Percentiles rank a stretch among this genome's conserved stretches.
Conservation (phyloP, 2,797 vertebrate species). For the Xenentodon cancila region DNA sequence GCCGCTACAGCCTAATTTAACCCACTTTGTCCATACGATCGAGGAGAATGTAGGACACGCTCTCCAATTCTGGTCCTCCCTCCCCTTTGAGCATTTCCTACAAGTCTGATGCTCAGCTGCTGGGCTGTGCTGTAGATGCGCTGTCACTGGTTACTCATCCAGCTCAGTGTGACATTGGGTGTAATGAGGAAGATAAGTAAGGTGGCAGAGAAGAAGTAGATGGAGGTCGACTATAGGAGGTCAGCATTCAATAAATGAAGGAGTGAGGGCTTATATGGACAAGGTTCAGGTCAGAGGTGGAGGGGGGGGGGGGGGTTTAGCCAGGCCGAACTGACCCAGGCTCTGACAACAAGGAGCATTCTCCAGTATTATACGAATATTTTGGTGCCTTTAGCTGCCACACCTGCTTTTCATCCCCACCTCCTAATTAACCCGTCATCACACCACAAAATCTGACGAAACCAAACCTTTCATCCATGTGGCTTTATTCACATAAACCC, state of each 20-base stretch:
- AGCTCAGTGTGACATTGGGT: slow-evolving; percentile 49
- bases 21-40: slow-evolving; percentile 76
- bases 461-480: slow-evolving; percentile 41
- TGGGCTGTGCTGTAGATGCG: slow-evolving; percentile 49
- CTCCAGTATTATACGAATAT: slow-evolving; percentile 71
- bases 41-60: slow-evolving; percentile 77
- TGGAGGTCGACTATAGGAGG: slow-evolving; percentile 27
- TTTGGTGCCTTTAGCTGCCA: slow-evolving; percentile 50
- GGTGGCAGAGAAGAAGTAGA: slow-evolving; percentile 28
- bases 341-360: slow-evolving; percentile 50
- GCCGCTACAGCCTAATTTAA: slow-evolving; percentile 73
- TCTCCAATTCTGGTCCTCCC: slow-evolving; percentile 62
- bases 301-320: slow-evolving; percentile 55
- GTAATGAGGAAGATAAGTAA: slow-evolving; percentile 59
- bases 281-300: not conserved
- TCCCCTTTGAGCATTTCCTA: slow-evolving; percentile 49
- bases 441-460: slow-evolving; percentile 46
- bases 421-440: slow-evolving; percentile 11
- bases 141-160: slow-evolving; percentile 54
- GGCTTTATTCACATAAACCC: slow-evolving; percentile 45
- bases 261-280: slow-evolving; percentile 10
- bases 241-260: slow-evolving; percentile 29
- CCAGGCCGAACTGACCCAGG: slow-evolving; percentile 57
- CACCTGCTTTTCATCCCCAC: slow-evolving; percentile 40
- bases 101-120: slow-evolving; percentile 49